Evolutionary conservation across 2,888 invertebrate genomes (phyloP), one percentile per base, ranked within the genome.

Genomic region (Apoda limacodes): DNA sequence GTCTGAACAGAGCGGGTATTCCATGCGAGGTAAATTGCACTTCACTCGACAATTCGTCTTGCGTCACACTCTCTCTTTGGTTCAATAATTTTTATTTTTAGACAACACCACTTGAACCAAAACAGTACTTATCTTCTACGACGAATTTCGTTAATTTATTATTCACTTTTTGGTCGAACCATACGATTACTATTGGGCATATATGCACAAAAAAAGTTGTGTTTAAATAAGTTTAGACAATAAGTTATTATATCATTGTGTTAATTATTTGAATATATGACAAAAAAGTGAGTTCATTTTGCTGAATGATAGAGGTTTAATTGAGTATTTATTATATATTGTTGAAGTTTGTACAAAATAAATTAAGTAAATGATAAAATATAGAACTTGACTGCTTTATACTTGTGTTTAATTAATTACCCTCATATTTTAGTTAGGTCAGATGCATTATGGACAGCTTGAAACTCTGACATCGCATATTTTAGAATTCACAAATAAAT

Each of bases 301-400:
- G 78, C 81, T 76, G 75, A 75, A 80, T 72, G 75, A 80, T 80
- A 81, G 78, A 78, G 68, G 65, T 80, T 82, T 78, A 78, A 78
- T 81, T 81, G 78, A 81, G 67, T 81, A 82, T 78, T 78, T 80
- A 81, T 76, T 80, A 80, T 76, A 82, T 82, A 82, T 82, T 82
- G 82, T 82, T 82, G 80, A 82, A 82, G 78, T 82, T 82, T 82
- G 82, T 82, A 82, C 82, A 82, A 82, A 82, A 81, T 81, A 81
- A 82, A 81, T 75, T 82, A 82, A 82, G 82, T 82, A 82, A 80
- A 82, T 68, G 69, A 82, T 82, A 80, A 80, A 69, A 75, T 81
- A 82, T 82, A 82, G 82, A 81, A 81, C 80, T 81, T 81, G 82
- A 82, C 82, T 82, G 82, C 82, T 82, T 82, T 82, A 68, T 27